These are phyloP conservation scores for Lapara coniferarum DNA, from an alignment of 2,888 invertebrate genomes.

Conservation along the genomic window DNA sequence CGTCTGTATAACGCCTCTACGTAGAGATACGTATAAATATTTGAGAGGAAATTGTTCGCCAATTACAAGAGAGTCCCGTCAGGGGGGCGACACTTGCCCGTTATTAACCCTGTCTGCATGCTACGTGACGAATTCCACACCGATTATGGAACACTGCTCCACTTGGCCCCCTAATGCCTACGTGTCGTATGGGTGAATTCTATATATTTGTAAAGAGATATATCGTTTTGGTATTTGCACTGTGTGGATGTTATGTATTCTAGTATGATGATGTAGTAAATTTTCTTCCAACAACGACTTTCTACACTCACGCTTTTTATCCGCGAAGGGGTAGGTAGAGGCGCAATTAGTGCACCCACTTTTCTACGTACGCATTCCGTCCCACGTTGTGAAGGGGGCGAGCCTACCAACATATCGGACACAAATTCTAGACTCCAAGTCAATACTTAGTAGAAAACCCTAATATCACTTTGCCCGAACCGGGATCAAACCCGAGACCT, in stretches of 20 bases:
- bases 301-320: too few relatives aligned
- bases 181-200: not conserved
- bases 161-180: conserved; percentile 30
- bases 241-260: not conserved
- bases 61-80: conserved; percentile 36
- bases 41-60: conserved; percentile 18
- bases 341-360: too few relatives aligned
- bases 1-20: not conserved
- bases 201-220: not conserved
- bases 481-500: too few relatives aligned
- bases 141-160: conserved; percentile 50
- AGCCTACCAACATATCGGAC: too few relatives aligned
- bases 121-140: conserved; percentile 30
- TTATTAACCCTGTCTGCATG: conserved; percentile 34
- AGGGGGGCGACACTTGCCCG: conserved; percentile 45
- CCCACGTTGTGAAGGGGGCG: too few relatives aligned
- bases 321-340: too few relatives aligned
- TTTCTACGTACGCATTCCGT: too few relatives aligned
- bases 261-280: not conserved
- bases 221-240: not conserved
- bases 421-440: too few relatives aligned
- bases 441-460: too few relatives aligned
- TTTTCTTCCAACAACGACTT: too few relatives aligned
- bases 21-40: conserved; percentile 12
- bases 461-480: too few relatives aligned